These are phyloP conservation scores for Hippocampus comes DNA, from an alignment of 2,113 vertebrate genomes.

Conservation along the genomic window DNA sequence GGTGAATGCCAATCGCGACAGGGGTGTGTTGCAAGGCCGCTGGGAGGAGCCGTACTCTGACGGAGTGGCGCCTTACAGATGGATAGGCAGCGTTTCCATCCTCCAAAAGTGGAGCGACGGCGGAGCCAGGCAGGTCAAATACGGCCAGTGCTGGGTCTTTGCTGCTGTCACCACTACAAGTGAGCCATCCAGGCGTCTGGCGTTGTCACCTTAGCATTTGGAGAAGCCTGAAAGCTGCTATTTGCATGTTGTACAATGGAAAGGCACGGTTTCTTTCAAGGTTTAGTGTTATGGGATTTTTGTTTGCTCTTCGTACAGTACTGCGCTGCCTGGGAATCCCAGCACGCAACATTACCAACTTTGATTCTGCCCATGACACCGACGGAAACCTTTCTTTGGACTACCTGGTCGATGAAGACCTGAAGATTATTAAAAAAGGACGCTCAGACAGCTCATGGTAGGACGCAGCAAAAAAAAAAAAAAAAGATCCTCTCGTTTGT, in stretches of 20 bases:
- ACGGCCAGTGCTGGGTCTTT: conserved; percentile 81
- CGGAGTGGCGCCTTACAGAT: conserved; percentile 64
- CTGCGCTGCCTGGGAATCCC: conserved; percentile 87
- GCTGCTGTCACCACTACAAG: conserved; percentile 76
- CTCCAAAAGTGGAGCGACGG: conserved; percentile 69
- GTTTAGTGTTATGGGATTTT: neutral
- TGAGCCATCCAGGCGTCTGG: conserved; percentile 28
- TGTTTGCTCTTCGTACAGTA: conserved; percentile 61
- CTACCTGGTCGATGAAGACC: conserved; percentile 62
- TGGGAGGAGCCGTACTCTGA: conserved; percentile 66
- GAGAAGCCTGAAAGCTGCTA: no score
- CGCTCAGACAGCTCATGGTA: conserved; percentile 78
- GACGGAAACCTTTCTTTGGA: conserved; percentile 74
- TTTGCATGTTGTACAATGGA: no score
- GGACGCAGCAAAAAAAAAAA: conserved; percentile 13
- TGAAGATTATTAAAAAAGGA: conserved; percentile 57
- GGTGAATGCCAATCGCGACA: conserved; percentile 74
- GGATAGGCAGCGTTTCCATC: conserved; percentile 74
- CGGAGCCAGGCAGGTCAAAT: conserved; percentile 59
- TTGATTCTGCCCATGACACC: conserved; percentile 80
- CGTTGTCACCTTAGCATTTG: no score
- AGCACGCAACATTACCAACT: conserved; percentile 83
- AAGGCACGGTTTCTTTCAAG: no score
- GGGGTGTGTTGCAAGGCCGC: conserved; percentile 66
- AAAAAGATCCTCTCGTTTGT: no score